A percentile compares a stretch with the other conserved stretches of the same genome.
Evolutionary conservation across 1,140 invertebrate genomes (phyloP).

Genomic region (Aphelenchoides avenae): DNA sequence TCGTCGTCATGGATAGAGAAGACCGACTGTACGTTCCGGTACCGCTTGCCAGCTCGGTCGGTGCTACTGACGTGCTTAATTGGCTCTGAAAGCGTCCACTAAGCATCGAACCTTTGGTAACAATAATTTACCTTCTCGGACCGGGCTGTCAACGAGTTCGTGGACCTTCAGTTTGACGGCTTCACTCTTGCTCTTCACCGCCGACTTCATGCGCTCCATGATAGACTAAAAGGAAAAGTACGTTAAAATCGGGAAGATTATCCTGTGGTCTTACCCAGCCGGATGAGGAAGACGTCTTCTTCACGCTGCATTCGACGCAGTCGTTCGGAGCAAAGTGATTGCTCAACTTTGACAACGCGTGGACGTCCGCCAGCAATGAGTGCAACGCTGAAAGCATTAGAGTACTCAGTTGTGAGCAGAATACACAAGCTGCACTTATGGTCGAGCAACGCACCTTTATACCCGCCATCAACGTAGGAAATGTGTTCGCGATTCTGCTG

Average conservation of each 20-base stretch:
- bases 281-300: constrained; percentile 20
- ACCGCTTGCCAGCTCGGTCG: constrained; percentile 28
- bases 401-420: no score
- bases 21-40: constrained; percentile 66
- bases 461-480: constrained; percentile 84
- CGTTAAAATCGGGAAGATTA: no score
- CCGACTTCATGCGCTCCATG: constrained; percentile 35
- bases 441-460: constrained; percentile 67
- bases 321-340: constrained; percentile 55
- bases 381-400: constrained; percentile 58
- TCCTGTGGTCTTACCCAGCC: constrained; percentile 31
- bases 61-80: constrained; percentile 32
- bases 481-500: constrained; percentile 88
- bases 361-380: constrained; percentile 42
- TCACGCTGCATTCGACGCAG: constrained; percentile 55
- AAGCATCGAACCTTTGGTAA: no score
- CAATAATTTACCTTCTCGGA: no score
- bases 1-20: constrained; percentile 74
- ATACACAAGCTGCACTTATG: no score
- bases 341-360: constrained; percentile 44
- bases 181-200: constrained; percentile 18
- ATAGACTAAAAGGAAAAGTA: constrained; percentile 22
- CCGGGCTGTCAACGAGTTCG: no score
- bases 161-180: constrained; percentile 30
- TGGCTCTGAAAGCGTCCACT: constrained; percentile 12